Evolutionary conservation across 2,888 invertebrate genomes (phyloP).

Genomic region (Melanophora roralis): DNA sequence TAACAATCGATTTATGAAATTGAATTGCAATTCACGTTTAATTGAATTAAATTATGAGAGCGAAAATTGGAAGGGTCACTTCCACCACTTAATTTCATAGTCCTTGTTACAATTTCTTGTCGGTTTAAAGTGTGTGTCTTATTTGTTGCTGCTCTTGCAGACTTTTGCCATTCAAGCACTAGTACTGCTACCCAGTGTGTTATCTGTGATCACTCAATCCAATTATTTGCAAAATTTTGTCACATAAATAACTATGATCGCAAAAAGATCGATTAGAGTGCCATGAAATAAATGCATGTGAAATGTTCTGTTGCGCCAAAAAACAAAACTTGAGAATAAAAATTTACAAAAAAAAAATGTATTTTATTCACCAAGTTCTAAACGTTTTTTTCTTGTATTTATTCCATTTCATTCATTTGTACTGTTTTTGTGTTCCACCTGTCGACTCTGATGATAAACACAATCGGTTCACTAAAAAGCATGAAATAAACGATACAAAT

Average conservation of each 20-base stretch:
- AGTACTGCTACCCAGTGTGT: conserved; percentile 64
- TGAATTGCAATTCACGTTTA: conserved; percentile 72
- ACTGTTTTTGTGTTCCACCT: conserved; percentile 70
- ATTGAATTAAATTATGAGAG: conserved; percentile 75
- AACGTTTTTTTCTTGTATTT: conserved; percentile 8
- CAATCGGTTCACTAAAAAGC: conserved; percentile 7
- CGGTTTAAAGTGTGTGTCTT: background rate
- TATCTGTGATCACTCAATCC: conserved; percentile 77
- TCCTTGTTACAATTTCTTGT: background rate
- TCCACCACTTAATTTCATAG: background rate
- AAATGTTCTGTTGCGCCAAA: conserved; percentile 29
- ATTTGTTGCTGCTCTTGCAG: background rate
- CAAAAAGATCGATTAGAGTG: conserved; percentile 59
- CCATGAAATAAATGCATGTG: conserved; percentile 15
- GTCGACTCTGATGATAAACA: conserved; percentile 64
- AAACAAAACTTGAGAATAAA: conserved; percentile 5
- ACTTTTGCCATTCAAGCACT: conserved; percentile 33
- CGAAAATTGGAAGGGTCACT: conserved; percentile 43
- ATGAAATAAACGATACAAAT: background rate
- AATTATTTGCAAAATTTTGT: conserved; percentile 77
- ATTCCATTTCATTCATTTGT: conserved; percentile 45
- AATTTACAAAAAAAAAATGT: conserved; percentile 43
- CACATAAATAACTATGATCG: conserved; percentile 76
- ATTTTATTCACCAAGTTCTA: conserved; percentile 40
- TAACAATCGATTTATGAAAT: conserved; percentile 55